Evolutionary conservation across 2,888 invertebrate species (phyloP), one percentile per base, ranked within the genome.

Genomic region (Eupelmus urozonus): DNA sequence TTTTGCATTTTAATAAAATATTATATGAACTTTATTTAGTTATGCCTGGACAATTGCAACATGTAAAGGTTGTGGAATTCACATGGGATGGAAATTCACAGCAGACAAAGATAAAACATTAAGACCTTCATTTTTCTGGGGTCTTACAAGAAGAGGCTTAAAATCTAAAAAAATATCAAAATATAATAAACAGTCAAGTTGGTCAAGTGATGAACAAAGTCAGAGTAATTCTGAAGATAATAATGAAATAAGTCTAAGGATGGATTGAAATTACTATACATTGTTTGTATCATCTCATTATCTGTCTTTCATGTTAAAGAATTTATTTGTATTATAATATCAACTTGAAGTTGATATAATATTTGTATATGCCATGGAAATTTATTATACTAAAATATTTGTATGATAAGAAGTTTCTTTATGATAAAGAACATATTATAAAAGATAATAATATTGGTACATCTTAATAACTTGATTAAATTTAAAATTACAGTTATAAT

Each of bases 71-170:
- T 96, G 96, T 87, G 87, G 90, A 57, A 90, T 90, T 59, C 96
- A 96, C 87, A 91, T 96, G 83, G 96, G 96, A 1, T 96, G 96
- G 96, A 92, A 92, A 84, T 96, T 96, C 86, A 93, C 93, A n/a
- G 94, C 94, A 0, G 91, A 91, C 5, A 88, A 91, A 57, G 90
- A 90, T 49, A 91, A 92, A 27, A 63, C 23, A 82, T 89, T 96
- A 67, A 91, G 91, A 75, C 96, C 96, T 0, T 90, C 91, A 72
- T 91, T 91, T 67, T 96, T 96, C 88, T 96, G 93, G 91, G 96
- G 95, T 23, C 89, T 96, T 40, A 93, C 94, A 4, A 91, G 94
- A 2, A 91, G 91, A 75, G 92, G 91, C 82, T 82, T 88, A 13
- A 84, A 82, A 67, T 82, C 82, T 1, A 81, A 85, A 42, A 71